Base-by-base conservation (phyloP, 37 sponge, comb jelly and placozoan species). In the Chondrilla cf. caribensis region DNA sequence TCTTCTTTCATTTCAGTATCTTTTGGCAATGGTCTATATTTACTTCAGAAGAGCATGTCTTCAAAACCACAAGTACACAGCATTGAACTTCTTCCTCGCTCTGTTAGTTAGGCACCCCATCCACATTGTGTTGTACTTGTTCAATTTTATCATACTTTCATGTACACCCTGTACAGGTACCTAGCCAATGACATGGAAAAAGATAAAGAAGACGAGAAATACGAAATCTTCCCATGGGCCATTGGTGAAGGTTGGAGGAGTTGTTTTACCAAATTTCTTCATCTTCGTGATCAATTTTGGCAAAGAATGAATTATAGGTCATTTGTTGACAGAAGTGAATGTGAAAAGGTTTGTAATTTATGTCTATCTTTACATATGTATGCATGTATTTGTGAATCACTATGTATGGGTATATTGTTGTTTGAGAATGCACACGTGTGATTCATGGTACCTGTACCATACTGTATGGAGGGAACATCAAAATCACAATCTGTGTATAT, bases 101-200 rank as follows among this genome's bases (percentile, higher is more conserved):
- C 84, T 94, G 95, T 94, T 36, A 73, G 76, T 73, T 37, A 21
- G 40, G 1, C 38, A 2, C 2, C 43, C 21, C 33, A 33, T 55
- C n/a, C n/a, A n/a, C n/a, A n/a, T n/a, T n/a, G n/a, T n/a, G n/a
- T n/a, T n/a, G n/a, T n/a, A n/a, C n/a, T n/a, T n/a, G n/a, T n/a
- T n/a, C n/a, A n/a, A n/a, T n/a, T n/a, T n/a, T n/a, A n/a, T n/a
- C n/a, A n/a, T n/a, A n/a, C n/a, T n/a, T n/a, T n/a, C n/a, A n/a
- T n/a, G n/a, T n/a, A n/a, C n/a, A n/a, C n/a, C n/a, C n/a, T 62
- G 18, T 22, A 4, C 24, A 73, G 76, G 25, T 73, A 90, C 54
- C 87, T 94, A 4, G 95, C 95, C 25, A 89, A 89, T 70, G 95
- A 94, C 28, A 94, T 94, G 87, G 95, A 94, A 66, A 92, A 94